phyloP scores from a whole-genome alignment of 2,797 vertebrate species.

The Fistularia tabacaria region DNA sequence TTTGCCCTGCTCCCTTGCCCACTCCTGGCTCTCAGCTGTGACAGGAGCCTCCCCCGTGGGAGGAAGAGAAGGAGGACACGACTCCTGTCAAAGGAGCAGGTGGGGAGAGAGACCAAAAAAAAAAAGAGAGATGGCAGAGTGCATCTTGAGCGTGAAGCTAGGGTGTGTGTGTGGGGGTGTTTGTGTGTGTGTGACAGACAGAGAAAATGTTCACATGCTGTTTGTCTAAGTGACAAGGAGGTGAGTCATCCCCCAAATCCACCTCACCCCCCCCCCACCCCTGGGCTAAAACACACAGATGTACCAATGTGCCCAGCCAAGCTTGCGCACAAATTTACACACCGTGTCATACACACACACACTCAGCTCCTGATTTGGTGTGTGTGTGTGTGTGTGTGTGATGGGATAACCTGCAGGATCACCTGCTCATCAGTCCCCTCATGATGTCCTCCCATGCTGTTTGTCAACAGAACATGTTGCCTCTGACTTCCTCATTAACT shows the following conservation, averaged over 20 bases:
- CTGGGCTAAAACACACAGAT: too few species aligned
- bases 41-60: conserved; percentile 36
- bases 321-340: too few species aligned
- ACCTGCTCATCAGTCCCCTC: too few species aligned
- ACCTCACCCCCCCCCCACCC: not conserved
- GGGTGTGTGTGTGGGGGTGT: conserved; percentile 2
- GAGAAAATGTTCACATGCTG: conserved; percentile 49
- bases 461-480: too few species aligned
- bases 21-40: conserved; percentile 26
- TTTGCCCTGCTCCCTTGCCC: conserved; percentile 7
- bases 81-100: conserved; percentile 19
- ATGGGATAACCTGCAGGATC: too few species aligned
- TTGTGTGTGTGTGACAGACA: conserved; percentile 32
- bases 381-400: too few species aligned
- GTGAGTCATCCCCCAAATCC: conserved; percentile 47
- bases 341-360: conserved; percentile 3
- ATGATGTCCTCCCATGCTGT: too few species aligned
- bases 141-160: conserved; percentile 22
- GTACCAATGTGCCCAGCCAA: too few species aligned
- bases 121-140: conserved; percentile 5
- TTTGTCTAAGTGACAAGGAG: conserved; percentile 41
- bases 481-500: too few species aligned
- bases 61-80: not conserved
- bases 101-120: not conserved
- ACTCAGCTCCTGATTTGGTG: too few species aligned